Percentiles rank a stretch among this genome's conserved stretches.
phyloP scores from a whole-genome alignment of 1,140 invertebrate species.

The Drosophila sucinea region DNA sequence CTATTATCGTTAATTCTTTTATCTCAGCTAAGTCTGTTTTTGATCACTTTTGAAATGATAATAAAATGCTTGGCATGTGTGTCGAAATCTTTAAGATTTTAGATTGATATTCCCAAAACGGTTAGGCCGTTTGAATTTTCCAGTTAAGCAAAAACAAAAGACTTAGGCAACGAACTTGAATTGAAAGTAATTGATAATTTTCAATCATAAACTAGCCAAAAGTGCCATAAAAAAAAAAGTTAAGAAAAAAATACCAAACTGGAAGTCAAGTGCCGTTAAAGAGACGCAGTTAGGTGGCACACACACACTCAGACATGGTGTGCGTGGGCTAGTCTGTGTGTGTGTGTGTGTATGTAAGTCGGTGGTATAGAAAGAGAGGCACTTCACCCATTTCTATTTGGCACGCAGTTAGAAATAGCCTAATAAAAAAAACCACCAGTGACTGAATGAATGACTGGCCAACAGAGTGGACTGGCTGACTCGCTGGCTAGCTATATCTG shows the following conservation, averaged over 20 bases:
- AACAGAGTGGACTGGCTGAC: not conserved
- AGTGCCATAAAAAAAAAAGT: constrained; percentile 20
- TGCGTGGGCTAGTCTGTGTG: not conserved
- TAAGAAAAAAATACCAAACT: constrained; percentile 41
- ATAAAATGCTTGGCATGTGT: no score
- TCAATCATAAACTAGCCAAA: constrained; percentile 12
- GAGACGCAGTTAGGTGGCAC: constrained; percentile 60
- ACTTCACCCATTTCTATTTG: constrained; percentile 58
- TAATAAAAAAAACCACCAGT: constrained; percentile 70
- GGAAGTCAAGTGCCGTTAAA: constrained; percentile 66
- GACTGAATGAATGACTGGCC: constrained; percentile 15
- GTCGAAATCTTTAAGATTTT: no score
- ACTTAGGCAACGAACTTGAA: constrained; percentile 24
- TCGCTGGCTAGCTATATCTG: constrained; percentile 16
- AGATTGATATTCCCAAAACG: no score
- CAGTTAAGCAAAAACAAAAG: not conserved
- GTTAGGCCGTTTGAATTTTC: not conserved
- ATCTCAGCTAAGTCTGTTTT: no score
- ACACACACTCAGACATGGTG: constrained; percentile 4
- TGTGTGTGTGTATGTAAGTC: not conserved
- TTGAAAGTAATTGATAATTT: constrained; percentile 11
- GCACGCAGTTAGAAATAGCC: constrained; percentile 66
- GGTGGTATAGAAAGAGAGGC: constrained; percentile 12
- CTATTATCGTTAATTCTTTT: no score
- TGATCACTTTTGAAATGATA: no score